phyloP scores from a whole-genome alignment of 2,888 invertebrate species.

The Parasteatoda lunata region DNA sequence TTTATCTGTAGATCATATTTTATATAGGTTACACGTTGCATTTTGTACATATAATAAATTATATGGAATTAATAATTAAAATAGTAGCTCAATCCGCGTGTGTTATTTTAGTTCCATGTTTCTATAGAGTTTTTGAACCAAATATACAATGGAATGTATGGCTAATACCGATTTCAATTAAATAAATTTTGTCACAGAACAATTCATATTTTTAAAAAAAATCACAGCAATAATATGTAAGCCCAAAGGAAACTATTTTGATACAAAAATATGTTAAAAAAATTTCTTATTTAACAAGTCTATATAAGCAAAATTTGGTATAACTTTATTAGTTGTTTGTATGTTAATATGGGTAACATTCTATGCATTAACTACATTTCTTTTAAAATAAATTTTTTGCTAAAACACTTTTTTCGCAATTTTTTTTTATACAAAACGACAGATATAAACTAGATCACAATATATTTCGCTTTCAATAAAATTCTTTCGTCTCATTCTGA shows the following conservation, averaged over 20 bases:
- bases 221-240: not conserved
- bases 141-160: not conserved
- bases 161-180: not conserved
- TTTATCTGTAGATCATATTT: no score
- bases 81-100: no score
- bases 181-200: not conserved
- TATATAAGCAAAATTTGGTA: constrained; percentile 67
- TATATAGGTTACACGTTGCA: no score
- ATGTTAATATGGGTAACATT: constrained; percentile 39
- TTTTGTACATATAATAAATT: no score
- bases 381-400: constrained; percentile 64
- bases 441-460: constrained; percentile 67
- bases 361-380: constrained; percentile 55
- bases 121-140: not conserved
- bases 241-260: constrained; percentile 40
- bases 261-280: constrained; percentile 66
- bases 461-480: constrained; percentile 20
- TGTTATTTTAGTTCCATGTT: not conserved
- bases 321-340: constrained; percentile 37
- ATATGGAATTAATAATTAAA: no score
- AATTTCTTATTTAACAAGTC: constrained; percentile 55
- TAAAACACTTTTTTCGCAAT: constrained; percentile 20
- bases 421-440: constrained; percentile 59
- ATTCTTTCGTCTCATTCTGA: constrained; percentile 40
- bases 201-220: not conserved